Evolutionary conservation across 35 echinoderm and acorn worm species (phyloP).

Genomic region (Stichopus chloronotus): DNA sequence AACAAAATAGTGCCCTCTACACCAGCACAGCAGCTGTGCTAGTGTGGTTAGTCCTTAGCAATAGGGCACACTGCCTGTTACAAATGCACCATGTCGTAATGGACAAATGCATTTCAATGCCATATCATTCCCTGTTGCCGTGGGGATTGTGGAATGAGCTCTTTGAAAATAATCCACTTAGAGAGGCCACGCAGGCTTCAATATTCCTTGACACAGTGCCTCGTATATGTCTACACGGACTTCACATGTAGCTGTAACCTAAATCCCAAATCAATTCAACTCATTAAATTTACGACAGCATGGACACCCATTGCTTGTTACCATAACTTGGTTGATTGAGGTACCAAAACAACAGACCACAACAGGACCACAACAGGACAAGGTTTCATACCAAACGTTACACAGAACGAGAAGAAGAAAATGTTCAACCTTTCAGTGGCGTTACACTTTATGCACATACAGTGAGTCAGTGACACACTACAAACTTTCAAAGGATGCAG

Average conservation of each 20-base stretch:
- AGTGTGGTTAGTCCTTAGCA: slow-evolving; percentile 18
- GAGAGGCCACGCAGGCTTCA: too few relatives aligned
- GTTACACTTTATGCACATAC: too few relatives aligned
- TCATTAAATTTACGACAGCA: not conserved
- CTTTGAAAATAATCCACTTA: not conserved
- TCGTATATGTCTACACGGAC: too few relatives aligned
- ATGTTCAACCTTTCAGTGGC: too few relatives aligned
- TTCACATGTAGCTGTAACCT: not conserved
- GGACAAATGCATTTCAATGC: not conserved
- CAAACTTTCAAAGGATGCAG: too few relatives aligned
- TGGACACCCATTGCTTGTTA: not conserved
- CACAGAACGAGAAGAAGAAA: too few relatives aligned
- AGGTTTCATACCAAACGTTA: too few relatives aligned
- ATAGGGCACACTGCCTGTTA: slow-evolving; percentile 24
- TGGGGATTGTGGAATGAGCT: slow-evolving; percentile 25
- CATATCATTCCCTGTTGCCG: not conserved
- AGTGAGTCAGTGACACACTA: too few relatives aligned
- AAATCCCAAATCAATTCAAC: not conserved
- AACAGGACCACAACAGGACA: too few relatives aligned
- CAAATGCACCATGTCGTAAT: not conserved
- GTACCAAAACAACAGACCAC: not conserved
- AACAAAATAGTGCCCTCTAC: slow-evolving; percentile 34
- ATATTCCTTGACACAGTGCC: not conserved
- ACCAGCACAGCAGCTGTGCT: slow-evolving; percentile 40
- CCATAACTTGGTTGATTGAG: not conserved